Percentiles rank a stretch among this genome's conserved stretches.
These are phyloP conservation scores for Panagrolaimus sp. DNA, from an alignment of 1,140 invertebrate species.

Conservation along the genomic window DNA sequence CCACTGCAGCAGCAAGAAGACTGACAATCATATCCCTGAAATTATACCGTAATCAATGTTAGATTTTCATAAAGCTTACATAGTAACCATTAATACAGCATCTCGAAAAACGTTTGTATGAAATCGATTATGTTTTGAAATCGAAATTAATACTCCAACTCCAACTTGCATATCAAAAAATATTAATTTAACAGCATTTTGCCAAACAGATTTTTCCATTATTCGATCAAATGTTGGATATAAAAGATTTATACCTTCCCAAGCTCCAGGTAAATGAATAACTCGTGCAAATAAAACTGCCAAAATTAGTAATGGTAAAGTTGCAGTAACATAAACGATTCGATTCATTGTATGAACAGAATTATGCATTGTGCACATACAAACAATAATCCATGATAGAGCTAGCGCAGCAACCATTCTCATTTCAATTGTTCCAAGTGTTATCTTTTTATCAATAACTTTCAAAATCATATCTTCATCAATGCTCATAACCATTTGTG, in stretches of 20 bases:
- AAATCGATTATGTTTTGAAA: conserved; percentile 24
- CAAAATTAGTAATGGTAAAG: conserved; percentile 20
- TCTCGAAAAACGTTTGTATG: conserved; percentile 27
- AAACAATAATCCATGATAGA: conserved; percentile 19
- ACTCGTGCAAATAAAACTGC: conserved; percentile 14
- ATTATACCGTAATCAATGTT: not conserved
- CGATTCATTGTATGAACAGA: conserved; percentile 24
- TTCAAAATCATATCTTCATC: conserved; percentile 11
- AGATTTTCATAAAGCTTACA: conserved; percentile 13
- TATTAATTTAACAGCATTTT: conserved; percentile 21
- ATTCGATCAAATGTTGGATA: conserved; percentile 18
- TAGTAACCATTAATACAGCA: conserved; percentile 20
- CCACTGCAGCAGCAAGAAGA: conserved; percentile 16
- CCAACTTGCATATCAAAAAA: conserved; percentile 27
- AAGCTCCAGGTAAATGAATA: conserved; percentile 17
- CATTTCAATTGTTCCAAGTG: conserved; percentile 5
- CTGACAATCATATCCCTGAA: conserved; percentile 23
- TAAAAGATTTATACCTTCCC: conserved; percentile 15
- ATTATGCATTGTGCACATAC: conserved; percentile 19
- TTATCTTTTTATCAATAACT: conserved; percentile 18
- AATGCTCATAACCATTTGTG: conserved; percentile 21
- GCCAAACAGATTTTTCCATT: conserved; percentile 19
- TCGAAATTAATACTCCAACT: conserved; percentile 25
- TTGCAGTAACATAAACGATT: conserved; percentile 24
- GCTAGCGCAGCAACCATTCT: conserved; percentile 17